Evolutionary conservation across 2,888 invertebrate genomes (phyloP), one percentile per base, ranked within the genome.

Genomic region (Eudemis profundana): DNA sequence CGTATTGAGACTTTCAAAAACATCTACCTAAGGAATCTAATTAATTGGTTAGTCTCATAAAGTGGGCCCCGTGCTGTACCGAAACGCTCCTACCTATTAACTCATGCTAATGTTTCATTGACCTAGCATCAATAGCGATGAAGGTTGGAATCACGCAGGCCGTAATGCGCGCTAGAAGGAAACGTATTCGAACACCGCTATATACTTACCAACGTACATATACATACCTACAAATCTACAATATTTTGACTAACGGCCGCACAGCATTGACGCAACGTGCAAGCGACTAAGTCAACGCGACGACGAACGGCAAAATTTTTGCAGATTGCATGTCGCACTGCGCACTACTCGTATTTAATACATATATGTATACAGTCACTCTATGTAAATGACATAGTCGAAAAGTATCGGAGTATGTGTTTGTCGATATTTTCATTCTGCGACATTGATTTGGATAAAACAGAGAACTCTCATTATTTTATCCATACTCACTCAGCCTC

Each of bases 401-500:
- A n/a, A n/a, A n/a, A n/a, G n/a, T n/a, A n/a, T n/a, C n/a, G n/a
- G n/a, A n/a, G n/a, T n/a, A n/a, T n/a, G n/a, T n/a, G n/a, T n/a
- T n/a, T n/a, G n/a, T n/a, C n/a, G n/a, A n/a, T n/a, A n/a, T n/a
- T n/a, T n/a, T n/a, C n/a, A n/a, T n/a, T n/a, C n/a, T n/a, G n/a
- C n/a, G n/a, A n/a, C n/a, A n/a, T n/a, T n/a, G n/a, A n/a, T n/a
- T n/a, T n/a, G n/a, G n/a, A n/a, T n/a, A n/a, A n/a, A n/a, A n/a
- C n/a, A 29, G 29, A 7, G 8, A 29, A 29, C 7, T 4, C 33
- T 8, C 2, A 8, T 8, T 4, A 33, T 8, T 2, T 8, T 8
- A 12, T 12, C 1, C 14, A 12, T 49, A 74, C 92, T 85, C 74
- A 92, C 92, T 92, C 92, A 0, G 72, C 92, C 47, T 95, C 95